Evolutionary conservation across 2,888 invertebrate species (phyloP), one percentile per base, ranked within the genome.

Genomic region (Nephrocerus scutellatus): DNA sequence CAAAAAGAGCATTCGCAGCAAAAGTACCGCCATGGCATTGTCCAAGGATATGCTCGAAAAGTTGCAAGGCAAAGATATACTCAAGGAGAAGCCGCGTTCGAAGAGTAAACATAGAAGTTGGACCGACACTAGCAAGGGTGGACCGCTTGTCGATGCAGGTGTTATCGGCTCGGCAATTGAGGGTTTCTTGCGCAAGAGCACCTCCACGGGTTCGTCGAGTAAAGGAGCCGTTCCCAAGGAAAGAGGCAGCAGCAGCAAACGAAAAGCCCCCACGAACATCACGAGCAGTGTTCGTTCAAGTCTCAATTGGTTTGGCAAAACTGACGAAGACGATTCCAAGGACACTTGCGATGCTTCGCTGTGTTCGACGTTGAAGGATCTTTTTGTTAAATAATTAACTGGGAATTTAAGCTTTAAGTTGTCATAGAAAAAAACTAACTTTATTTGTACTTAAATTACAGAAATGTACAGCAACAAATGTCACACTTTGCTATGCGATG

Each of bases 101-200:
- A 61, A 63, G 22, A 55, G 58, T 42, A 67, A 66, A 36, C 63
- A 65, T 62, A 62, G 62, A 45, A 56, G 54, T 21, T 62, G 62
- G 62, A 54, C 63, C 4, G 63, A 63, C 31, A 49, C 59, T 34
- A 63, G 63, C 23, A 65, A 63, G 41, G 46, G 48, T 10, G 85
- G 77, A 33, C 80, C 82, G 26, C 82, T 87, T 1, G 76, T 85
- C 24, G 87, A 88, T 59, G 82, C 87, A 2, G 81, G 84, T 55
- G 79, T 84, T 0, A 71, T 88, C 22, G 88, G 88, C 16, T 85
- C 79, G 58, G 88, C 87, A 19, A 87, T 88, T 49, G 87, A 88
- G 68, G 87, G 83, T 20, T 87, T 86, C 58, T 70, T 88, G 23
- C 76, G 75, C 57, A 78, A 74, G 68, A 69, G 72, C 25, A 63